These are phyloP conservation scores for Tachyglossus aculeatus DNA, from an alignment of 2,797 vertebrate species.

Conservation along the genomic window DNA sequence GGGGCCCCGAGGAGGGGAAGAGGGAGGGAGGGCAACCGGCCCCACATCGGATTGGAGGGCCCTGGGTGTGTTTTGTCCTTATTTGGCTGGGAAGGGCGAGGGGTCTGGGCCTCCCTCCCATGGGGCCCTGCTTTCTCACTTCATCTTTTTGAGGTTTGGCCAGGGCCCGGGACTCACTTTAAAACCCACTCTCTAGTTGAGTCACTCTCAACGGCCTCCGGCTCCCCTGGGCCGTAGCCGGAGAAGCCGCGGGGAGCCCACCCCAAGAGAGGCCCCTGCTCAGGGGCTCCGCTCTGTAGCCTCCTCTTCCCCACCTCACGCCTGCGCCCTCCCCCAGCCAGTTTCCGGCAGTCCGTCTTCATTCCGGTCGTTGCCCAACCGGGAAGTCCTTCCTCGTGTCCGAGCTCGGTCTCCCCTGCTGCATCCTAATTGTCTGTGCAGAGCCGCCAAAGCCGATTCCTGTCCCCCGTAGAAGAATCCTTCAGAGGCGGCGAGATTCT, in stretches of 20 bases:
- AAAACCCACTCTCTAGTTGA: constrained; percentile 76
- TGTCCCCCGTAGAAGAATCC: no score
- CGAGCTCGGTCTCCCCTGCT: no score
- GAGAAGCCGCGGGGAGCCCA: no score
- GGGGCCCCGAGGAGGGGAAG: not conserved
- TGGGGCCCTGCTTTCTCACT: constrained; percentile 56
- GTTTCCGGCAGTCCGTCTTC: no score
- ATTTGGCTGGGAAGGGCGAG: constrained; percentile 66
- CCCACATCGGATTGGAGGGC: not conserved
- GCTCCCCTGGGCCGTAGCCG: constrained; percentile 12
- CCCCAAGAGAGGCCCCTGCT: no score
- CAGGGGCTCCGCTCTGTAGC: not conserved
- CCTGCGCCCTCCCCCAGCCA: no score
- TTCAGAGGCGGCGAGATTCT: no score
- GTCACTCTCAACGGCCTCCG: constrained; percentile 70
- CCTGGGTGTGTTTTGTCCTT: constrained; percentile 59
- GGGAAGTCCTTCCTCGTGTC: no score
- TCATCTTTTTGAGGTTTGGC: constrained; percentile 75
- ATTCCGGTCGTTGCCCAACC: no score
- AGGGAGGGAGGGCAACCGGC: not conserved
- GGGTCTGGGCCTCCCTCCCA: constrained; percentile 14
- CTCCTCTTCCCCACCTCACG: not conserved
- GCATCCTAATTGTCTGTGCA: no score
- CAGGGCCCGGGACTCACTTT: constrained; percentile 55
- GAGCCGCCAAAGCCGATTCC: no score